phyloP scores from a whole-genome alignment of 1,140 invertebrate species.

The Nautilus pompilius region DNA sequence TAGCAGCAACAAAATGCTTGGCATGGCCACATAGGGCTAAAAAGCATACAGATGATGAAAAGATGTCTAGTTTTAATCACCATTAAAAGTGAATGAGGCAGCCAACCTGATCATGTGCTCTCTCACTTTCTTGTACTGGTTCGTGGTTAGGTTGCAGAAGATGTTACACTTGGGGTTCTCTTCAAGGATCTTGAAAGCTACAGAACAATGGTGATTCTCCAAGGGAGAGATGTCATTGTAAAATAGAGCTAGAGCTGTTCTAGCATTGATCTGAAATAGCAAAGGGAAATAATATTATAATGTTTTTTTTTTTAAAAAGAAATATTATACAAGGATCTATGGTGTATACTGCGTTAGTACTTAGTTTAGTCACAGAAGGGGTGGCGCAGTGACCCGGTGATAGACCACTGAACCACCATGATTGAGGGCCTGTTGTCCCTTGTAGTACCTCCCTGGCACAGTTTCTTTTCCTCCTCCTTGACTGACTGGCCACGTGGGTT shows the following conservation, averaged over 20 bases:
- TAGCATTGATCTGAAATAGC: constrained; percentile 69
- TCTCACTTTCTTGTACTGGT: constrained; percentile 65
- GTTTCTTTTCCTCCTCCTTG: too few species aligned
- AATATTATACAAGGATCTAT: neutral
- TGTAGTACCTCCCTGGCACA: too few species aligned
- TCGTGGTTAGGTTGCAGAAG: constrained; percentile 65
- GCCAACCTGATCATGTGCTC: constrained; percentile 73
- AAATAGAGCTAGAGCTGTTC: constrained; percentile 76
- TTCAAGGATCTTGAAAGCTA: constrained; percentile 76
- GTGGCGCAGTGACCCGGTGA: too few species aligned
- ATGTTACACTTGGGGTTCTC: constrained; percentile 74
- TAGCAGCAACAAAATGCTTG: too few species aligned
- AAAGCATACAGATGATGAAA: too few species aligned
- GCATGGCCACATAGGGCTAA: too few species aligned
- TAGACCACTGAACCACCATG: too few species aligned
- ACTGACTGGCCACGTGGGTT: too few species aligned
- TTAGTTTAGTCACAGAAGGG: too few species aligned
- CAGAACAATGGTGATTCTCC: constrained; percentile 84
- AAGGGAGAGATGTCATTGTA: constrained; percentile 86
- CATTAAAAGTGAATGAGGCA: too few species aligned
- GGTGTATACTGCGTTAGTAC: neutral
- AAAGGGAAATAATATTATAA: constrained; percentile 1
- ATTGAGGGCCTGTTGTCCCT: too few species aligned
- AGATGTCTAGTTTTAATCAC: too few species aligned
- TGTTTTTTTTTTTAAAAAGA: neutral